Evolutionary conservation across 2,797 vertebrate genomes (phyloP), one percentile per base, ranked within the genome.

Genomic region (Xiphorhynchus erythropygius): DNA sequence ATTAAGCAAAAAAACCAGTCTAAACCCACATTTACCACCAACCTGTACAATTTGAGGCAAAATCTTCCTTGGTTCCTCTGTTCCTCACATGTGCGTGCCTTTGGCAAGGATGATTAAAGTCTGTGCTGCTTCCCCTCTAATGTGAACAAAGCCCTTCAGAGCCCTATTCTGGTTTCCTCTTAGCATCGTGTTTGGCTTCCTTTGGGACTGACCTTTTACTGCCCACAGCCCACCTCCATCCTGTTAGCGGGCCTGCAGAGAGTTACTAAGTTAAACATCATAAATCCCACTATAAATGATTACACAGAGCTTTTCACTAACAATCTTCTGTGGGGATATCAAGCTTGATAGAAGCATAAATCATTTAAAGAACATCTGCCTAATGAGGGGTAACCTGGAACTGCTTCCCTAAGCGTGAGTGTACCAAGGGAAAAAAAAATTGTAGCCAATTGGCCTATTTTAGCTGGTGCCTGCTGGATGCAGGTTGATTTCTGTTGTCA

Each of bases 241-340:
- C 90, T 92, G 94, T 90, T 87, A 62, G 64, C 84, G 47, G 71
- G 75, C 90, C 96, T 95, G 90, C 84, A 64, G 96, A 97, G 97
- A 96, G 85, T 91, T 88, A 39, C 89, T 75, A 96, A 95, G 92
- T 96, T 96, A 97, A 97, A 95, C 93, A 94, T 94, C 94, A 94
- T 97, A 97, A 97, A 98, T 97, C 96, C 94, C 91, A 75, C 90
- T 90, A 81, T 96, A 94, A 97, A 96, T 96, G 96, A 97, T 97
- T 97, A 97, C 88, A 92, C 91, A 94, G 95, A 94, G 95, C 91
- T 97, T 97, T 97, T 95, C 91, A 94, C 96, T 96, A 97, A 96
- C 96, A 94, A 94, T 97, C 93, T 96, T 95, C 96, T 92, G 89
- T 87, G 94, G 97, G 97, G 93, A 95, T 94, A 92, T 96, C 90